Base-by-base conservation (phyloP, 2,113 vertebrate genomes). In the Solea solea region DNA sequence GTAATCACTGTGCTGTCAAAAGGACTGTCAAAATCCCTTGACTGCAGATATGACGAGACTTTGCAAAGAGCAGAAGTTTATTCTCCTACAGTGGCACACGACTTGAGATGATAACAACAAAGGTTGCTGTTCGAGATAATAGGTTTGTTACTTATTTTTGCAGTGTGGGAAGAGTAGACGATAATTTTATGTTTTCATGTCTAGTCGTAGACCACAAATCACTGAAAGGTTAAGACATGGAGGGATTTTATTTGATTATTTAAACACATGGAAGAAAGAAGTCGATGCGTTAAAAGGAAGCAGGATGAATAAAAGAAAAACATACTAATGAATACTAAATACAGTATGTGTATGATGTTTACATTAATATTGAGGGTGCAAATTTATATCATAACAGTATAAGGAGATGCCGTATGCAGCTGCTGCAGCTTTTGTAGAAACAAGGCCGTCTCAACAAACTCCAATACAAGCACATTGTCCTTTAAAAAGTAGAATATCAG, bases 311-410 rank as follows among this genome's bases (percentile, higher is more conserved):
- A 34, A 55, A 79, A 25, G 79, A 74, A 73, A 78, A 74, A 65
- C 58, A 8, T 67, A 62, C 70, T 12, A 48, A 8, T 63, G 49
- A 82, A 59, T 52, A 70, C 27, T 52, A 42, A 78, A 62, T 53
- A 27, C 56, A 28, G 34, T 34, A 34, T 34, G 34, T 54, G 27
- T 25, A 66, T 65, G 49, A 63, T 69, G 69, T 48, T 76, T 65
- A 80, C 55, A 79, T 60, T 49, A 28, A 60, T 60, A 69, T 68
- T 81, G 61, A 83, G 45, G 40, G 72, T 65, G 74, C 27, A 70
- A 63, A 79, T 78, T 63, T 15, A 51, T 76, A 53, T 80, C 42
- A 83, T 79, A 75, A 49, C 57, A 68, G 42, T 27, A 14, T 56
- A 53, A 54, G 27, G 55, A 66, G 46, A 53, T 59, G 12, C 58